These are phyloP conservation scores for Xyrichtys novacula DNA, from an alignment of 2,797 vertebrate genomes.

Conservation along the genomic window DNA sequence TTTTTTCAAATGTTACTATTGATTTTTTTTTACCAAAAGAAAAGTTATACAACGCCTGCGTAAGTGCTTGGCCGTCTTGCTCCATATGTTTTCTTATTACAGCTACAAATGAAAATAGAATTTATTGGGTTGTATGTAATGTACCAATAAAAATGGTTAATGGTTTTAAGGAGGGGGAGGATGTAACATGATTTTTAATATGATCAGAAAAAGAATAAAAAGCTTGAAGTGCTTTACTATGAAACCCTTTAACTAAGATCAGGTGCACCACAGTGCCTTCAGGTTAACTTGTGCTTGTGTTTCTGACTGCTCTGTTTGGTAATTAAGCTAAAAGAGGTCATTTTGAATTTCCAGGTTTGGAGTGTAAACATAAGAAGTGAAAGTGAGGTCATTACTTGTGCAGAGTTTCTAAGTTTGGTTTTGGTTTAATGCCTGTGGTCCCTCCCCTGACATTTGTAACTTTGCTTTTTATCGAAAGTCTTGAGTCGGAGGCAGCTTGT, in stretches of 20 bases:
- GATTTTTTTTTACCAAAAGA: not conserved
- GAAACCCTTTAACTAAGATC: not conserved
- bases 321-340: not conserved
- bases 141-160: too few relatives aligned
- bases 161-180: not conserved
- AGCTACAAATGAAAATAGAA: not conserved
- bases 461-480: too few relatives aligned
- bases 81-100: not conserved
- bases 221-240: not conserved
- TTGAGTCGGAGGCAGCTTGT: conserved; percentile 2
- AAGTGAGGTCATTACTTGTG: too few relatives aligned
- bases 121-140: not conserved
- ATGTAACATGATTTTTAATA: not conserved
- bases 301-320: not conserved
- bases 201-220: not conserved
- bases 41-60: not conserved
- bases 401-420: too few relatives aligned
- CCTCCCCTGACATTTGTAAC: too few relatives aligned
- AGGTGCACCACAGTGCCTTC: not conserved
- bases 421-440: too few relatives aligned
- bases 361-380: not conserved
- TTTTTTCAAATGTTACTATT: too few relatives aligned
- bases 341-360: not conserved
- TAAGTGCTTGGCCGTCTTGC: not conserved
- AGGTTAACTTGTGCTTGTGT: not conserved